A percentile compares a stretch with the other conserved stretches of the same genome.
Conservation (phyloP, 2,113 vertebrate genomes). For the Vulpes lagopus region DNA sequence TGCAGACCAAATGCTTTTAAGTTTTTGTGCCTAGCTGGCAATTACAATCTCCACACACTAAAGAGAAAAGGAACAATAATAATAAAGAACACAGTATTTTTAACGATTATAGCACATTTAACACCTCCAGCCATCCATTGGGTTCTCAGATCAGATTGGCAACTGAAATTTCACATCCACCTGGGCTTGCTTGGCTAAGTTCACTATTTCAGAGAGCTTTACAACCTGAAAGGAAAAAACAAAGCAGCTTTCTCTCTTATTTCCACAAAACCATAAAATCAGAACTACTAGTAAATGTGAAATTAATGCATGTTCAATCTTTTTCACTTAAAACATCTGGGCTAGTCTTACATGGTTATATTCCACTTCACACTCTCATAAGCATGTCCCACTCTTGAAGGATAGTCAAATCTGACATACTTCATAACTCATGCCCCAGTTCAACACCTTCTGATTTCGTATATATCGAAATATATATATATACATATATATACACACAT, state of each 20-base stretch:
- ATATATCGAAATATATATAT: background rate
- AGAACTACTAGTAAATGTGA: background rate
- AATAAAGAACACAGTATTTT: constrained; percentile 87
- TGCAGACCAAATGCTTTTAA: constrained; percentile 76
- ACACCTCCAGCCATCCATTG: constrained; percentile 58
- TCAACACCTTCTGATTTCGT: constrained; percentile 14
- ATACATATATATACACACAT: too few relatives aligned
- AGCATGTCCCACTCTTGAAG: background rate
- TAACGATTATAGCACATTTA: constrained; percentile 73
- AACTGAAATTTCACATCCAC: constrained; percentile 99
- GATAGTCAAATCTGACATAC: background rate
- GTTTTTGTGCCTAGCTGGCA: constrained; percentile 74
- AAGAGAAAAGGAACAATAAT: constrained; percentile 76
- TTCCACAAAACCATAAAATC: constrained; percentile 47
- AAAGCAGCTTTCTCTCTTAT: constrained; percentile 23
- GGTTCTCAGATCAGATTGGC: constrained; percentile 91
- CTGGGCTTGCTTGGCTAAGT: constrained; percentile 96
- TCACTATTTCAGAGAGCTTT: constrained; percentile 98
- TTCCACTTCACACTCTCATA: background rate
- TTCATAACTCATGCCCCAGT: background rate
- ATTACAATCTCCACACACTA: constrained; percentile 80
- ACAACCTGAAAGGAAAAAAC: constrained; percentile 92
- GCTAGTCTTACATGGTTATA: background rate
- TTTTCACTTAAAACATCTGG: constrained; percentile 47
- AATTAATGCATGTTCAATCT: background rate